Evolutionary conservation across 2,888 invertebrate species (phyloP).

Genomic region (Zeuzera pyrina): DNA sequence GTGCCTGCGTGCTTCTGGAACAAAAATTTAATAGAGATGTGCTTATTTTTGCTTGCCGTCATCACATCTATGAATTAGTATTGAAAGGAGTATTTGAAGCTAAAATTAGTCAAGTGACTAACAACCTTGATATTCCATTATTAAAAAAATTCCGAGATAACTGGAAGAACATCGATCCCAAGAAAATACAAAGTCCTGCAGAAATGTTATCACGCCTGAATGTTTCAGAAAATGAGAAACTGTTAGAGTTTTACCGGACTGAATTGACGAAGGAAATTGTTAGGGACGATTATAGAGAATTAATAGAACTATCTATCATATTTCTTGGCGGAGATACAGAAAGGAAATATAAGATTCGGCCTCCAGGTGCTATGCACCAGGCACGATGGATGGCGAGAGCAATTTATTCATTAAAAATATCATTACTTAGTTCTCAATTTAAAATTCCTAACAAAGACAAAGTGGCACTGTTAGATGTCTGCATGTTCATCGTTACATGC

Average conservation of each 20-base stretch:
- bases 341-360: too few relatives aligned
- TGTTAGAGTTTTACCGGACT: too few relatives aligned
- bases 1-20: conserved; percentile 10
- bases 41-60: conserved; percentile 12
- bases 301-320: too few relatives aligned
- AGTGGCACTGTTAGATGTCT: conserved; percentile 6
- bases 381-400: too few relatives aligned
- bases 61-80: conserved; percentile 12
- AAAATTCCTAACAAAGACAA: conserved; percentile 4
- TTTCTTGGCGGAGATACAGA: too few relatives aligned
- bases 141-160: conserved; percentile 4
- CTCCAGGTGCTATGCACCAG: too few relatives aligned
- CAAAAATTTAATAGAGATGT: conserved; percentile 8
- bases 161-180: neutral
- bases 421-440: neutral
- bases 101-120: conserved; percentile 8
- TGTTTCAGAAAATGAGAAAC: too few relatives aligned
- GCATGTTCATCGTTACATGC: conserved; percentile 8
- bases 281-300: too few relatives aligned
- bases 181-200: too few relatives aligned
- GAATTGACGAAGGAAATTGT: too few relatives aligned
- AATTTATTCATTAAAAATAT: neutral
- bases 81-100: conserved; percentile 10
- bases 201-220: too few relatives aligned
- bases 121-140: conserved; percentile 5